Base-by-base conservation (phyloP, 2,888 invertebrate species). In the Cyrtodaria siliqua region DNA sequence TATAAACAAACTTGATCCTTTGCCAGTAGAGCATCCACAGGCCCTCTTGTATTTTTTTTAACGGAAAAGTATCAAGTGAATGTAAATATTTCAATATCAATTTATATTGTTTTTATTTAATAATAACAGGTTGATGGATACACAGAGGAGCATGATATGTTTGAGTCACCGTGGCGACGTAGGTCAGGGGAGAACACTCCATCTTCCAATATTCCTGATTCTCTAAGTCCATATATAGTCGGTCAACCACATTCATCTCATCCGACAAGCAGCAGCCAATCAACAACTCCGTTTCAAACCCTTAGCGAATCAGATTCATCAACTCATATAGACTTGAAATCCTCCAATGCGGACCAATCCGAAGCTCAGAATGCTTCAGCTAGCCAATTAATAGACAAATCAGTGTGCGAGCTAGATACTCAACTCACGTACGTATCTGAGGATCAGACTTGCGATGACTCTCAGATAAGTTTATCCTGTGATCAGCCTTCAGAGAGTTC, bases 81-180 rank as follows among this genome's bases (percentile, higher is more conserved):
- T 38, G 16, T 16, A 8, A 8, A 38, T 16, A 12, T 8, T 8
- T 38, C 16, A 38, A 16, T 16, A 12, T 38, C 40, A 12, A 16
- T 38, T 12, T 16, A 8, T 16, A 8, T 38, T 38, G 40, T 44
- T 44, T 44, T 44, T 4, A 9, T 44, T 44, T 16, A 6, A 44
- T 20, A 44, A 9, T 44, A 4, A 9, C n/a, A 44, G 16, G 16
- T 44, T 18, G 20, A 44, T 44, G 44, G 16, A 9, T 16, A 20
- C n/a, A 9, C 20, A 44, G 44, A 44, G 3, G 20, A 44, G 8
- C 6, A 44, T 44, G 16, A 18, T 44, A 9, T 44, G n/a, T 44
- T 52, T 60, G 77, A 76, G 42, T 80, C 77, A 57, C 80, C 82
- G 75, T 83, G 84, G 83, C 68, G 80, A 76, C 78, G 77, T 27